Conservation (phyloP, 2,113 vertebrate genomes). For the Bubalus kerabau region DNA sequence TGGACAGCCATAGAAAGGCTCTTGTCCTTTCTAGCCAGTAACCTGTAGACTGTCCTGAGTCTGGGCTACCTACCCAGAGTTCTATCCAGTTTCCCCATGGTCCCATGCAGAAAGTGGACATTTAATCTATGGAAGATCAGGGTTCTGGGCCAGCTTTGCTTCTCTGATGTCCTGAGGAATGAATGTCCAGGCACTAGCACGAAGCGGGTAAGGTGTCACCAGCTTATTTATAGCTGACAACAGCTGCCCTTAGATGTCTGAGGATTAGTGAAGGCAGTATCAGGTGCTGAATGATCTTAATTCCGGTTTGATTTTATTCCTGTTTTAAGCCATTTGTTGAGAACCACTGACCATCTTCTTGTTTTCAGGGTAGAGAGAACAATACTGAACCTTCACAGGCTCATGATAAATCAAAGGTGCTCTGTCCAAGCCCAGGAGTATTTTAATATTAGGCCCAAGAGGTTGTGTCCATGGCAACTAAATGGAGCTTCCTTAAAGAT, state of each 20-base stretch:
- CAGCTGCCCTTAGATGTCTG: constrained; percentile 56
- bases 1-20: neutral
- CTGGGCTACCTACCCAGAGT: neutral
- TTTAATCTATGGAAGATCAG: neutral
- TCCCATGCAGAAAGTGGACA: neutral
- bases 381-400: neutral
- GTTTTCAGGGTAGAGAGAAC: neutral
- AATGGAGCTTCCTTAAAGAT: neutral
- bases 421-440: neutral
- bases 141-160: neutral
- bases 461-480: neutral
- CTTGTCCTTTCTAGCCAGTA: neutral
- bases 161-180: neutral
- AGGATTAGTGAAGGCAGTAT: constrained; percentile 31
- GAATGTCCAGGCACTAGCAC: constrained; percentile 14
- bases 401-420: neutral
- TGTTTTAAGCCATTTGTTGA: constrained; percentile 8
- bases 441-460: neutral
- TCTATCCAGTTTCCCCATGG: neutral
- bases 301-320: constrained; percentile 50
- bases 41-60: neutral
- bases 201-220: constrained; percentile 68
- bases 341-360: neutral
- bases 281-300: constrained; percentile 50
- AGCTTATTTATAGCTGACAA: constrained; percentile 73